A percentile compares a stretch with the other conserved stretches of the same genome.
These are phyloP conservation scores for Spodoptera littoralis DNA, from an alignment of 2,888 invertebrate species.

Conservation along the genomic window DNA sequence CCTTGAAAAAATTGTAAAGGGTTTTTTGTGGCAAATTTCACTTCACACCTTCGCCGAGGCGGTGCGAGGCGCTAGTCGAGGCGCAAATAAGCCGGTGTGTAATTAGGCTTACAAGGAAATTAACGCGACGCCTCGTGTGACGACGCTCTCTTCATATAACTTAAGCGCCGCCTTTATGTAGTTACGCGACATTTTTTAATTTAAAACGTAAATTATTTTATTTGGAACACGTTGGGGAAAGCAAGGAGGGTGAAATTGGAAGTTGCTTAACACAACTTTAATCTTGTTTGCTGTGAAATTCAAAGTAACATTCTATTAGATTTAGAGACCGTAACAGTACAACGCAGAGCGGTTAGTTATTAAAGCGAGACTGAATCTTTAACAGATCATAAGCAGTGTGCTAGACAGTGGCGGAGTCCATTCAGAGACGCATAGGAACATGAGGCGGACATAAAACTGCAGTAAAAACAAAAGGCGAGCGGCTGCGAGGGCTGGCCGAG, in stretches of 20 bases:
- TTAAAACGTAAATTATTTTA: slow-evolving; percentile 41
- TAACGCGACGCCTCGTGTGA: slow-evolving; percentile 55
- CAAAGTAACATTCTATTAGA: too few species aligned
- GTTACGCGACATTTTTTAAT: slow-evolving; percentile 15
- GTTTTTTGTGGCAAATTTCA: slow-evolving; percentile 63
- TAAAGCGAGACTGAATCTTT: too few species aligned
- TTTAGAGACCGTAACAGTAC: too few species aligned
- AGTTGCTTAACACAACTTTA: too few species aligned
- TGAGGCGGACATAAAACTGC: slow-evolving; percentile 20
- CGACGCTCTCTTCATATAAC: slow-evolving; percentile 38
- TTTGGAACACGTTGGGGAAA: slow-evolving; percentile 9
- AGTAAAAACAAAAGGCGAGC: slow-evolving; percentile 47
- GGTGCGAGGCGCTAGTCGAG: slow-evolving; percentile 36
- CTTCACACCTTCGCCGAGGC: slow-evolving; percentile 69
- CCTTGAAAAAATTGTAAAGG: slow-evolving; percentile 74
- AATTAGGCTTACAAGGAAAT: slow-evolving; percentile 84
- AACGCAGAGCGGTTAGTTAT: too few species aligned
- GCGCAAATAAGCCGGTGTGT: slow-evolving; percentile 77
- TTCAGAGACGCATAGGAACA: too few species aligned
- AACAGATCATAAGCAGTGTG: too few species aligned
- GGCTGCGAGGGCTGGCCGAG: slow-evolving; percentile 12
- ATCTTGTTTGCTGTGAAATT: too few species aligned
- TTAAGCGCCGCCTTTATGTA: slow-evolving; percentile 27
- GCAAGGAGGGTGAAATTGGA: background rate
- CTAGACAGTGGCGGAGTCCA: too few species aligned